These are phyloP conservation scores for Erebia ligea DNA, from an alignment of 2,888 invertebrate genomes.

Conservation along the genomic window DNA sequence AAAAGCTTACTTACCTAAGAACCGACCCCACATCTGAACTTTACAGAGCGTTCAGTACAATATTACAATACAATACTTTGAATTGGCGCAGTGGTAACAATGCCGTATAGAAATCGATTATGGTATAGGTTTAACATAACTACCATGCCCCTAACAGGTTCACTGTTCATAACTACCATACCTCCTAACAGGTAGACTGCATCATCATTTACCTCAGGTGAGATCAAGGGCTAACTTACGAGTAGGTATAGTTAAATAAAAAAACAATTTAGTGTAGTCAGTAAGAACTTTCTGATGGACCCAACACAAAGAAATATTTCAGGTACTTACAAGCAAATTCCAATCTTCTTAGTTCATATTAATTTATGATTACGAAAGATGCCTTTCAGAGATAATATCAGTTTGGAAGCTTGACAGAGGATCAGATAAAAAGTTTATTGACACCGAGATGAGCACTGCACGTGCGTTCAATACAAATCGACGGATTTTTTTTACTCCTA, in stretches of 20 bases:
- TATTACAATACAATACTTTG: too few relatives aligned
- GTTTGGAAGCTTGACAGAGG: not conserved
- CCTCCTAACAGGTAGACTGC: too few relatives aligned
- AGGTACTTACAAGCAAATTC: not conserved
- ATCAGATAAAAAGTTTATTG: conserved; percentile 15
- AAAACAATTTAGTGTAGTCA: not conserved
- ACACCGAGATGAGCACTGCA: not conserved
- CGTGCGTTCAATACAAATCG: not conserved
- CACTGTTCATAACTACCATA: too few relatives aligned
- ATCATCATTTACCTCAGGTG: too few relatives aligned
- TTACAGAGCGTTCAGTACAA: not conserved
- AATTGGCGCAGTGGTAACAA: too few relatives aligned
- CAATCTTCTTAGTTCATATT: not conserved
- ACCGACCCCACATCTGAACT: too few relatives aligned
- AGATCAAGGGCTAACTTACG: too few relatives aligned
- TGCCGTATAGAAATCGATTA: too few relatives aligned
- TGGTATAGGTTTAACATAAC: too few relatives aligned
- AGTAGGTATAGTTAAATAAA: too few relatives aligned
- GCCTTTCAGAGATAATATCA: not conserved
- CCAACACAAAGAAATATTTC: not conserved
- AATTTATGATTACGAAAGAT: conserved; percentile 7
- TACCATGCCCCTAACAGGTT: too few relatives aligned
- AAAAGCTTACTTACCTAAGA: not conserved
- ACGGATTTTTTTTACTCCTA: not conserved
- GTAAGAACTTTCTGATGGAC: not conserved